Base-by-base conservation (phyloP, 2,888 invertebrate species). In the Eulithis testata region DNA sequence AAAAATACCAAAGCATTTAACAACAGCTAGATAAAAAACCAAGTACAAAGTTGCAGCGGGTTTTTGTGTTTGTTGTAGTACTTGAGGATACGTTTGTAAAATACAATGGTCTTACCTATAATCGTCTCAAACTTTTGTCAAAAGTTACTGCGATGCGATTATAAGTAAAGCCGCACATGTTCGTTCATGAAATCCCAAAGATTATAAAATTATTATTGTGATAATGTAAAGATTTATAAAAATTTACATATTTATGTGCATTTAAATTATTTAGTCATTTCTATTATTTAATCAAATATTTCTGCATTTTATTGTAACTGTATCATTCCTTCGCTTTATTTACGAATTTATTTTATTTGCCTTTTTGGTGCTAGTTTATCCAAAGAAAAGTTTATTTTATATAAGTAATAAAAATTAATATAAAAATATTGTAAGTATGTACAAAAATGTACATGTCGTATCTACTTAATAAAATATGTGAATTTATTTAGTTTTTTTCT, bases 1-100 rank as follows among this genome's bases (percentile, higher is more conserved):
- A 69, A 70, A 73, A 63, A 72, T 76, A 73, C 79, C 76, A 80
- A 81, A 81, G 81, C 77, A 78, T 80, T 80, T 78, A 77, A 65
- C 72, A 74, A 70, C 68, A 66, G 64, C 72, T 63, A 47, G 67
- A 11, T 37, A 6, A n/a, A 31, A 3, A 44, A n/a, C 44, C 3
- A 4, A 9, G 21, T 21, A 49, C 14, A 49, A 9, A 3, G 11
- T 12, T 47, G 14, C 21, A 4, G 9, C 9, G 9, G 3, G 2
- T 8, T 40, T 5, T 40, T 40, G 8, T 9, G 8, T 3, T 40
- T 6, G 9, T 5, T 40, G 8, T 8, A 9, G 6, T 40, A 40
- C 3, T 40, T 40, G 8, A 40, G 9, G 9, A 40, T 40, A 40
- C 21, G 1, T 21, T 21, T 1, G 2, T 40, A 40, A 8, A 40